These are phyloP conservation scores for Anneissia japonica DNA, from an alignment of 35 echinoderm and acorn worm genomes.

Conservation along the genomic window DNA sequence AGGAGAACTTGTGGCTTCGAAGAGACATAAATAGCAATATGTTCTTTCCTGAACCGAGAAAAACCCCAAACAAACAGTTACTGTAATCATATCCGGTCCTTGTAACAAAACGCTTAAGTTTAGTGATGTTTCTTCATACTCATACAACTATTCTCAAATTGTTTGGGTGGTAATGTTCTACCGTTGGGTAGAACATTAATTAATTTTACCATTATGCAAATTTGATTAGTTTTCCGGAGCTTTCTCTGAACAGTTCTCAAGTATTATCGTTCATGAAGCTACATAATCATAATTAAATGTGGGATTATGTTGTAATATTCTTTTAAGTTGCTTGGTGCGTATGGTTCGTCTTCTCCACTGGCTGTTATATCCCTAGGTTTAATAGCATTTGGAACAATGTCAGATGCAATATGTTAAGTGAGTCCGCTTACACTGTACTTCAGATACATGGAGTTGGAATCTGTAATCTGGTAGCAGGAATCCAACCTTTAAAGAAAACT, in stretches of 20 bases:
- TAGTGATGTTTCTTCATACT: background rate
- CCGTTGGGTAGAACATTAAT: background rate
- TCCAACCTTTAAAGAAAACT: too few relatives aligned
- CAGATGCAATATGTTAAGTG: too few relatives aligned
- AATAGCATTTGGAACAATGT: too few relatives aligned
- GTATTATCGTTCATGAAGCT: background rate
- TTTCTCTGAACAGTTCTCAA: background rate
- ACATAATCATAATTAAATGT: background rate
- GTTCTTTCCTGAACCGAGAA: background rate
- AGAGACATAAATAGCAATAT: constrained; percentile 1
- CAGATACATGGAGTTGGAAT: too few relatives aligned
- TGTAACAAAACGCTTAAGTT: background rate
- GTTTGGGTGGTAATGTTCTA: background rate
- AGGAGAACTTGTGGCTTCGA: constrained; percentile 47
- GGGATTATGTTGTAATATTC: background rate
- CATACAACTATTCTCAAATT: background rate
- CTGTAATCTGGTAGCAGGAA: too few relatives aligned
- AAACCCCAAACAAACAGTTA: too few relatives aligned
- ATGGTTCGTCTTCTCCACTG: too few relatives aligned
- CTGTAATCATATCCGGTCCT: too few relatives aligned
- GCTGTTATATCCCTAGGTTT: too few relatives aligned
- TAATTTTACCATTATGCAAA: background rate
- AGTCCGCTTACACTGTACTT: too few relatives aligned
- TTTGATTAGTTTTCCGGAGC: background rate
- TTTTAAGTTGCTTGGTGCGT: too few relatives aligned